Evolutionary conservation across 2,888 invertebrate species (phyloP).

Genomic region (Machimus atricapillus): DNA sequence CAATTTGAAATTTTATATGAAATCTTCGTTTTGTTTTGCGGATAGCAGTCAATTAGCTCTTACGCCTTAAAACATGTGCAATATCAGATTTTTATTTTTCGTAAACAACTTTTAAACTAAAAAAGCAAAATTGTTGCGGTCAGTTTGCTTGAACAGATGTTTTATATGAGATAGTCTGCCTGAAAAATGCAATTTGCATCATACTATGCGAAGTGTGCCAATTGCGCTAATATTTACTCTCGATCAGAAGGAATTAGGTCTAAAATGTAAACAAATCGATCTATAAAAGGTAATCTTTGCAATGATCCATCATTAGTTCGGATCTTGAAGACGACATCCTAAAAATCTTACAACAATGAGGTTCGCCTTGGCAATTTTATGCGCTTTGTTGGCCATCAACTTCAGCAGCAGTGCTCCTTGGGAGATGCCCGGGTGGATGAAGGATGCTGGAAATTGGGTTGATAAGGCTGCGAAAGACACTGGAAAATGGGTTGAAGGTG

Average conservation of each 20-base stretch:
- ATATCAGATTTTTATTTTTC: neutral
- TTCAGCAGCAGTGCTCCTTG: neutral
- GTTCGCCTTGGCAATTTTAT: neutral
- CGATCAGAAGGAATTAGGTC: neutral
- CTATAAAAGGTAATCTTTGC: neutral
- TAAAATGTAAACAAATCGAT: neutral
- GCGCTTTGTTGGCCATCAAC: neutral
- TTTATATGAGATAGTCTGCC: neutral
- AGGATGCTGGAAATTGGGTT: neutral
- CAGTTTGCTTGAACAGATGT: neutral
- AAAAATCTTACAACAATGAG: neutral
- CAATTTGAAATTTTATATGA: neutral
- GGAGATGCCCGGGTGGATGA: neutral
- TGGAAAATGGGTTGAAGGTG: neutral
- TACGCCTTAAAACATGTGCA: neutral
- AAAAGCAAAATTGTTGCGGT: neutral
- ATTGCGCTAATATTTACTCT: neutral
- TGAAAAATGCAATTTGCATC: neutral
- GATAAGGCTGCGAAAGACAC: neutral
- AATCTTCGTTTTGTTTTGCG: neutral
- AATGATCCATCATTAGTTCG: neutral
- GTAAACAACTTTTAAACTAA: neutral
- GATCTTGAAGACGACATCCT: neutral
- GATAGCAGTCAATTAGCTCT: neutral
- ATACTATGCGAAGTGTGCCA: neutral